These are phyloP conservation scores for Boloria euphrosyne DNA, from an alignment of 2,888 invertebrate species.

Conservation along the genomic window DNA sequence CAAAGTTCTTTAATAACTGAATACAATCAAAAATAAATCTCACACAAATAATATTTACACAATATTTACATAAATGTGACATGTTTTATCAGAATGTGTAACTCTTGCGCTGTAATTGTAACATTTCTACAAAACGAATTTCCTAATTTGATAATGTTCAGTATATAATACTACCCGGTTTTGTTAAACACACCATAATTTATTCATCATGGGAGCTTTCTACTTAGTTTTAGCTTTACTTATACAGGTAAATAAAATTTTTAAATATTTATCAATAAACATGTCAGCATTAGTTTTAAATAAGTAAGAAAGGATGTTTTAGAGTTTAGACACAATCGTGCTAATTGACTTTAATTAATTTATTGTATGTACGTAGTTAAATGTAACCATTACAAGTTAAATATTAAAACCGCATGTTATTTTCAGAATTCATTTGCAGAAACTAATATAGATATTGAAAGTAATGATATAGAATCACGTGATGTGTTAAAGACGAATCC, in stretches of 20 bases:
- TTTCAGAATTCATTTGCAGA: conserved; percentile 57
- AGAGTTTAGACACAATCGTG: too few relatives aligned
- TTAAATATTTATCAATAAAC: conserved; percentile 5
- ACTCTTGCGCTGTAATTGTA: conserved; percentile 40
- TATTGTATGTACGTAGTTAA: too few relatives aligned
- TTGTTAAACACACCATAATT: conserved; percentile 36
- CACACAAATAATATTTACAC: conserved; percentile 7
- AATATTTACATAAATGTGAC: conserved; percentile 38
- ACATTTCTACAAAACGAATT: conserved; percentile 31
- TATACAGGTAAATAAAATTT: conserved; percentile 60
- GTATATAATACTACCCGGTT: conserved; percentile 55
- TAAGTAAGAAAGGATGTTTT: too few relatives aligned
- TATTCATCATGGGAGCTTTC: conserved; percentile 60
- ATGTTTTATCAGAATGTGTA: conserved; percentile 45
- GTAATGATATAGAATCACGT: conserved; percentile 43
- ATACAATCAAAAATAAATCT: too few relatives aligned
- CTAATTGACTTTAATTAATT: too few relatives aligned
- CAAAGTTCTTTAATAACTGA: too few relatives aligned
- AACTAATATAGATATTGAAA: conserved; percentile 47
- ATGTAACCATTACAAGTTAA: too few relatives aligned
- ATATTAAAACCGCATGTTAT: background rate
- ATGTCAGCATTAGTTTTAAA: too few relatives aligned
- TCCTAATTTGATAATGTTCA: conserved; percentile 49
- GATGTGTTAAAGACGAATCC: conserved; percentile 37
- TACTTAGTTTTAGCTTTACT: conserved; percentile 63